phyloP scores from a whole-genome alignment of 2,113 vertebrate genomes.

The Eudyptes chrysolophus region DNA sequence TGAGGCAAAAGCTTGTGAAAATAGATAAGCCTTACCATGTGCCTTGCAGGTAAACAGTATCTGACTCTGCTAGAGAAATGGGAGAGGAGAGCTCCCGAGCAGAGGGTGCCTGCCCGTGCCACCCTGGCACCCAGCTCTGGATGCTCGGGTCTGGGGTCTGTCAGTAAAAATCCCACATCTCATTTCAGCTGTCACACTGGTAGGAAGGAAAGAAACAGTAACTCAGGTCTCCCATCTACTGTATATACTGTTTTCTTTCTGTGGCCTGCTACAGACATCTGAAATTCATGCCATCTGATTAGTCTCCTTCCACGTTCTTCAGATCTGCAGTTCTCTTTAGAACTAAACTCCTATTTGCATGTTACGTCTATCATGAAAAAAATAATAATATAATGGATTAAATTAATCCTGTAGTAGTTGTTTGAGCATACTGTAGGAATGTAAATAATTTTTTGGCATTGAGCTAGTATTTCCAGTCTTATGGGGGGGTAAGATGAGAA shows the following conservation, averaged over 20 bases:
- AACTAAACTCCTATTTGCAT: not conserved
- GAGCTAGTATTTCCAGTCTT: constrained; percentile 27
- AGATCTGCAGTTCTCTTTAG: constrained; percentile 5
- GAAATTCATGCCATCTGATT: not conserved
- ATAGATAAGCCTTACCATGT: constrained; percentile 30
- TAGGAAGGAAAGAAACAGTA: not conserved
- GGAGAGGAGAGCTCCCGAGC: not conserved
- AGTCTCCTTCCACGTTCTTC: not conserved
- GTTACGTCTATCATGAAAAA: not conserved
- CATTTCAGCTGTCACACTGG: not conserved
- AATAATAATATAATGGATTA: constrained; percentile 1
- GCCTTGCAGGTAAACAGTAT: constrained; percentile 36
- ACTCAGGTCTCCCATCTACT: not conserved
- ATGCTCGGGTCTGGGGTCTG: not conserved
- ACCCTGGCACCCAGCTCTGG: not conserved
- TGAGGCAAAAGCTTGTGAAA: constrained; percentile 52
- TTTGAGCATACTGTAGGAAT: constrained; percentile 19
- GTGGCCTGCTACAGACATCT: not conserved
- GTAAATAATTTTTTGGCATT: constrained; percentile 23
- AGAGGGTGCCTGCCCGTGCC: not conserved
- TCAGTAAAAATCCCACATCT: not conserved
- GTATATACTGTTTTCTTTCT: not conserved
- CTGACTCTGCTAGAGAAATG: not conserved
- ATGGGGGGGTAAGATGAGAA: constrained; percentile 13
- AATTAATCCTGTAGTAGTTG: constrained; percentile 46